These are phyloP conservation scores for Aptenodytes patagonicus DNA, from an alignment of 2,113 vertebrate species.

Conservation along the genomic window DNA sequence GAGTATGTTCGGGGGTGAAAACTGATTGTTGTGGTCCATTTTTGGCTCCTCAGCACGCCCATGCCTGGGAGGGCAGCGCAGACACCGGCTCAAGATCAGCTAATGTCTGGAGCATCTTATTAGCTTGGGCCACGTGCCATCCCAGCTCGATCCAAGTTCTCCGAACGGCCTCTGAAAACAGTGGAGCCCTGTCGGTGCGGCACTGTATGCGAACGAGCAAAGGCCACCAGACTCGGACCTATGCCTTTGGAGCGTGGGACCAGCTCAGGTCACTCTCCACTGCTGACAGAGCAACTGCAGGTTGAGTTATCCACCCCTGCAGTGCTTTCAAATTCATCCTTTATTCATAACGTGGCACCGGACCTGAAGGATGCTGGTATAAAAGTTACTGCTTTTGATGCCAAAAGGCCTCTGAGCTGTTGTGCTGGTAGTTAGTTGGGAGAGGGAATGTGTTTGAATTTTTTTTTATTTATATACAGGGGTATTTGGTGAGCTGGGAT, in stretches of 20 bases:
- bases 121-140: rapidly evolving
- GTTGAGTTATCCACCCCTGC: not conserved
- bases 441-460: not conserved
- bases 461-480: not conserved
- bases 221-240: not conserved
- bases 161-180: not conserved
- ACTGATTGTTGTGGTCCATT: not conserved
- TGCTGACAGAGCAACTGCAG: not conserved
- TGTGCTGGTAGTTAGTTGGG: not conserved
- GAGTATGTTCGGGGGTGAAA: not conserved
- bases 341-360: not conserved
- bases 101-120: not conserved
- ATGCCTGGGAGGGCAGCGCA: not conserved
- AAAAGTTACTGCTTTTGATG: not conserved
- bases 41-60: not conserved
- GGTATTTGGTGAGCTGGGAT: not conserved
- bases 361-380: not conserved
- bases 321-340: not conserved
- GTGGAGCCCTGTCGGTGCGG: not conserved
- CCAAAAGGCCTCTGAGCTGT: not conserved
- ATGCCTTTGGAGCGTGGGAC: rapidly evolving
- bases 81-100: not conserved
- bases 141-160: not conserved
- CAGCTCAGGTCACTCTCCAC: not conserved
- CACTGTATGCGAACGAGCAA: rapidly evolving